phyloP scores from a whole-genome alignment of 2,113 vertebrate genomes.

The Erinaceus europaeus region DNA sequence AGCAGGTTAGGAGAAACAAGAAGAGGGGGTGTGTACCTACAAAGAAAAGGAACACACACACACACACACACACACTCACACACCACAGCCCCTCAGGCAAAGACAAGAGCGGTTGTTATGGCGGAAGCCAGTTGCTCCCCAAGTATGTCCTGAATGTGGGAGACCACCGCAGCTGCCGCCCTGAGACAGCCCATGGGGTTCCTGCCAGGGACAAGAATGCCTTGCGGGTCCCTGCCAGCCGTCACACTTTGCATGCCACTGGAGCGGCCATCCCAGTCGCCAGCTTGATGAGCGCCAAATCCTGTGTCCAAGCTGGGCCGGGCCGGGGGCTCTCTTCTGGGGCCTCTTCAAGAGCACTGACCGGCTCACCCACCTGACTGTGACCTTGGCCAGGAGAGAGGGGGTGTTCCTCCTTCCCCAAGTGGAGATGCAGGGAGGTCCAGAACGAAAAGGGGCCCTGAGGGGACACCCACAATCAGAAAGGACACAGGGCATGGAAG shows the following conservation, averaged over 20 bases:
- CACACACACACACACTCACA: background rate
- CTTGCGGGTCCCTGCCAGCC: slow-evolving; percentile 55
- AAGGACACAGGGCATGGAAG: no score
- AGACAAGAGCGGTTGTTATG: slow-evolving; percentile 68
- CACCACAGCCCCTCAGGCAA: slow-evolving; percentile 1
- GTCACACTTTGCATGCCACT: slow-evolving; percentile 57
- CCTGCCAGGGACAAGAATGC: slow-evolving; percentile 50
- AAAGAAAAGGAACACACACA: background rate
- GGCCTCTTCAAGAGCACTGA: background rate
- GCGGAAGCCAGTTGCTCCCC: background rate
- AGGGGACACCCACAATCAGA: background rate
- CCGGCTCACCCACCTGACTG: background rate
- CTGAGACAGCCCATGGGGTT: slow-evolving; percentile 39
- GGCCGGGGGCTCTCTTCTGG: background rate
- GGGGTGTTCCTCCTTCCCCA: background rate
- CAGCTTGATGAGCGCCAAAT: slow-evolving; percentile 6
- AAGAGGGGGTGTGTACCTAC: no score
- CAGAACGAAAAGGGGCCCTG: background rate
- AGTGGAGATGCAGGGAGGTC: background rate
- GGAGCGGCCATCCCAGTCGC: slow-evolving; percentile 55
- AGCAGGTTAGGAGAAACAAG: background rate
- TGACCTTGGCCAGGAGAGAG: background rate
- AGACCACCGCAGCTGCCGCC: slow-evolving; percentile 65
- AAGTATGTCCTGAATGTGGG: slow-evolving; percentile 59
- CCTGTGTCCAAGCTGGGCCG: slow-evolving; percentile 33